Percentiles rank a stretch among this genome's conserved stretches.
Evolutionary conservation across 1,140 invertebrate genomes (phyloP).

Genomic region (Lucilia sericata): DNA sequence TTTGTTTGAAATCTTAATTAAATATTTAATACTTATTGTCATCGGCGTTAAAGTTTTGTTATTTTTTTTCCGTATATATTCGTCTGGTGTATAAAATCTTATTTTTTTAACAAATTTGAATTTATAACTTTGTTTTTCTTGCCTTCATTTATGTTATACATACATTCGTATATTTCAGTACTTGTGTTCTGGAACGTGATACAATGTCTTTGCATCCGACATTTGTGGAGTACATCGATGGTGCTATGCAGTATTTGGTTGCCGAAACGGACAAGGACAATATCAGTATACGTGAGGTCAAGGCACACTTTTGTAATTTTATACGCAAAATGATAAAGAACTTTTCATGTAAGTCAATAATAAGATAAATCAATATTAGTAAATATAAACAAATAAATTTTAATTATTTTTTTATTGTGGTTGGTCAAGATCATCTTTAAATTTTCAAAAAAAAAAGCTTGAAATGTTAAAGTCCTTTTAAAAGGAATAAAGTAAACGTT

Average conservation of each 20-base stretch:
- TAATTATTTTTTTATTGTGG: not conserved
- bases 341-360: conserved; percentile 80
- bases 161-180: conserved; percentile 69
- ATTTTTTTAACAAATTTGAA: conserved; percentile 1
- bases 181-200: conserved; percentile 85
- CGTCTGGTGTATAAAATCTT: not conserved
- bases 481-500: no score
- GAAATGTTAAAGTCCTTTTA: no score
- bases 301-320: conserved; percentile 94
- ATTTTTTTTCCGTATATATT: not conserved
- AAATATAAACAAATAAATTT: conserved; percentile 9
- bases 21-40: not conserved
- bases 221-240: conserved; percentile 96
- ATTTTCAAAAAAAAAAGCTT: no score
- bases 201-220: conserved; percentile 85
- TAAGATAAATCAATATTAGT: no score
- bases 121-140: conserved; percentile 31
- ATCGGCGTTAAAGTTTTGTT: not conserved
- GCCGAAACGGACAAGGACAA: conserved; percentile 91
- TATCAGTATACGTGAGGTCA: conserved; percentile 82
- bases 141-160: not conserved
- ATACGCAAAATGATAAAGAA: conserved; percentile 93
- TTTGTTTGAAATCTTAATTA: conserved; percentile 22
- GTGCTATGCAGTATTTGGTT: conserved; percentile 90
- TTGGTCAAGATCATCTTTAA: not conserved